Evolutionary conservation across 2,797 vertebrate genomes (phyloP), one percentile per base, ranked within the genome.

Genomic region (Tolypeutes matacus): DNA sequence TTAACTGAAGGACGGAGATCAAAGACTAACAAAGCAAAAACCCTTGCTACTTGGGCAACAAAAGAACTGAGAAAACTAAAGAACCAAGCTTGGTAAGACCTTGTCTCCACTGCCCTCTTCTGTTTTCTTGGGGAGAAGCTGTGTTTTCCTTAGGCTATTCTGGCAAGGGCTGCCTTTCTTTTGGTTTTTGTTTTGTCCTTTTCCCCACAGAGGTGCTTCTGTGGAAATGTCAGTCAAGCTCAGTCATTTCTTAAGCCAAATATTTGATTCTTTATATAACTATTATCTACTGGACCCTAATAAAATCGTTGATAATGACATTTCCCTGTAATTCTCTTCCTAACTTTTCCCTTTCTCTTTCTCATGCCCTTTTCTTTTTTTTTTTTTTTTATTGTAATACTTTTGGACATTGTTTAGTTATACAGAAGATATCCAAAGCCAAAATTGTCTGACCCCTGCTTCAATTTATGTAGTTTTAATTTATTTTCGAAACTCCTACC

Each of bases 31-130:
- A 99, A 99, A 98, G 99, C 99, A 86, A 99, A 99, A 98, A 99
- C 99, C 18, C 98, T 99, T 60, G 99, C 99, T 12, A 99, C 99
- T 91, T 99, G 99, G 99, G 99, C 99, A 96, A 99, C 99, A 87
- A 99, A 99, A 99, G 99, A 99, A 98, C 99, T 99, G 95, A 99
- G 99, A 94, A 99, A 99, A 98, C 99, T 99, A 84, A 99, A 99
- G 98, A 99, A 99, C 97, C 99, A 99, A 98, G 99, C 99, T 99
- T 99, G 99, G 99, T 99, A 97, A 98, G 98, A 88, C 27, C 77
- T 31, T 15, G 17, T 80, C 34, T 81, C 29, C 7, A 21, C 29
- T 83, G 6, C 72, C 77, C 2, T 53, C 29, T 49, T 58, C 23
- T n/a, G 0, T 12, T 82, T 56, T 72, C n/a, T 65, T 9, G 62